These are phyloP conservation scores for Eupithecia centaureata DNA, from an alignment of 2,888 invertebrate genomes.

Conservation along the genomic window DNA sequence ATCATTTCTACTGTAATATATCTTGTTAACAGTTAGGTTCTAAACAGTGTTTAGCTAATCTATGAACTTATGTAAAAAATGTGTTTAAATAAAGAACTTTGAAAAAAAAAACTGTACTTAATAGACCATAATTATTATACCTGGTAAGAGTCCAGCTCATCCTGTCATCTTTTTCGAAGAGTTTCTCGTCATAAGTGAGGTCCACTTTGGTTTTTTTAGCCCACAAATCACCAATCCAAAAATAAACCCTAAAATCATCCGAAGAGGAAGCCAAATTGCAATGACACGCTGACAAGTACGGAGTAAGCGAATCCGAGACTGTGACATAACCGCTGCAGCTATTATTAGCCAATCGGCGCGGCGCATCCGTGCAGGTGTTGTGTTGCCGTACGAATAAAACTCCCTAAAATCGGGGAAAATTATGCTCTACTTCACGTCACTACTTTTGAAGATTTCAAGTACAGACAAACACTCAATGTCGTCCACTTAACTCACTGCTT, in stretches of 20 bases:
- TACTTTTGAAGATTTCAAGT: neutral
- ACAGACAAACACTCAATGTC: neutral
- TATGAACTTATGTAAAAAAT: too few species aligned
- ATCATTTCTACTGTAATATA: too few species aligned
- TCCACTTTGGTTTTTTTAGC: neutral
- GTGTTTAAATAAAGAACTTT: too few species aligned
- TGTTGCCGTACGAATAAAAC: slow-evolving; percentile 64
- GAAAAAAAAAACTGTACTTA: too few species aligned
- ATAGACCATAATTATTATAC: too few species aligned
- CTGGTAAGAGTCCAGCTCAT: neutral
- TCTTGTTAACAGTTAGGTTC: too few species aligned
- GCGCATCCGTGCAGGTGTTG: slow-evolving; percentile 78
- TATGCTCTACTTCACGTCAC: too few species aligned
- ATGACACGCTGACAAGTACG: slow-evolving; percentile 17
- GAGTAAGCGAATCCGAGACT: slow-evolving; percentile 1
- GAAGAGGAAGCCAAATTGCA: slow-evolving; percentile 5
- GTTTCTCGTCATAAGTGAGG: neutral
- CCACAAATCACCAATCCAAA: neutral
- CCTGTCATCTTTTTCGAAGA: neutral
- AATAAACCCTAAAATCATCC: neutral
- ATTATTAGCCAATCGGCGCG: slow-evolving; percentile 70
- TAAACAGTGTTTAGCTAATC: too few species aligned
- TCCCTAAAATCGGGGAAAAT: slow-evolving; percentile 53
- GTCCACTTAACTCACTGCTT: neutral
- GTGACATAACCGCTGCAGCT: slow-evolving; percentile 75